phyloP scores from a whole-genome alignment of 2,113 vertebrate genomes.

The Globicephala melas region DNA sequence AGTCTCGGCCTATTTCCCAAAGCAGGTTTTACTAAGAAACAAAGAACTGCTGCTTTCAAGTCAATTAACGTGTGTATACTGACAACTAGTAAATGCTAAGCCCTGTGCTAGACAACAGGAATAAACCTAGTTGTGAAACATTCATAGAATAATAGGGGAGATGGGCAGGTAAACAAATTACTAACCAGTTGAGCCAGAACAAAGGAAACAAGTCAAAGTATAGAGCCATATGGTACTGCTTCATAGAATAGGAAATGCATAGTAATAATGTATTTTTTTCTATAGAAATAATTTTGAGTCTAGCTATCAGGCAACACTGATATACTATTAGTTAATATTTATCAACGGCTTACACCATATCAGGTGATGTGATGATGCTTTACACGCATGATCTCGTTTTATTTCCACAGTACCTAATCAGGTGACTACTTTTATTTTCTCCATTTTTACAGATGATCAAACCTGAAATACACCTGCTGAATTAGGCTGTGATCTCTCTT shows the following conservation, averaged over 20 bases:
- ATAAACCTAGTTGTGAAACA: not conserved
- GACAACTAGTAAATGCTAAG: not conserved
- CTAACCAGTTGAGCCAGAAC: not conserved
- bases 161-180: not conserved
- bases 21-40: not conserved
- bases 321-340: not conserved
- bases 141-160: not conserved
- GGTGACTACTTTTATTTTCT: not conserved
- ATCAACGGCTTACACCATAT: not conserved
- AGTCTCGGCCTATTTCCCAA: not conserved
- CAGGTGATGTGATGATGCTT: not conserved
- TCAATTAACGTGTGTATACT: not conserved
- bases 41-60: not conserved
- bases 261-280: not conserved
- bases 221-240: not conserved
- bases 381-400: not conserved
- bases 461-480: not conserved
- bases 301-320: not conserved
- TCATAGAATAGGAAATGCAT: not conserved
- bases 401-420: not conserved
- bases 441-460: not conserved
- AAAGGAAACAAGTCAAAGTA: not conserved
- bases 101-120: not conserved
- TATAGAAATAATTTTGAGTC: not conserved
- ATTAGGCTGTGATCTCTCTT: not conserved